phyloP scores from a whole-genome alignment of 2,113 vertebrate species.

The Panthera leo region DNA sequence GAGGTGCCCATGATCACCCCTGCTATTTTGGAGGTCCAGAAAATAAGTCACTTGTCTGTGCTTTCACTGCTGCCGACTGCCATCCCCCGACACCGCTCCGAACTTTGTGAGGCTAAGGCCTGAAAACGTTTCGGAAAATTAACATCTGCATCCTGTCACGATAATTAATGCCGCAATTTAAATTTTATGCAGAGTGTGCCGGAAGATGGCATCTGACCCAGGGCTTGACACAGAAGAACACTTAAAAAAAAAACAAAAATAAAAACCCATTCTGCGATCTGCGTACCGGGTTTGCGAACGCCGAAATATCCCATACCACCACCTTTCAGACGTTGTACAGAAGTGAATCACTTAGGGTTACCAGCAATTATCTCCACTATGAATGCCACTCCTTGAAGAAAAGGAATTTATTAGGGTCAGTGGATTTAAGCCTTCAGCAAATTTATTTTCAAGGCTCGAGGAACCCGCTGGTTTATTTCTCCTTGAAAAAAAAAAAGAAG shows the following conservation, averaged over 20 bases:
- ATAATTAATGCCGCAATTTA: neutral
- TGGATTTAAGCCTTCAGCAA: slow-evolving; percentile 3
- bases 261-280: neutral
- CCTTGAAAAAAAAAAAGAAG: neutral
- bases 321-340: neutral
- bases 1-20: neutral
- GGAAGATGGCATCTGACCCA: neutral
- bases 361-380: slow-evolving; percentile 27
- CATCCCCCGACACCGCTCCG: neutral
- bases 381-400: slow-evolving; percentile 15
- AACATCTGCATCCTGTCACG: neutral
- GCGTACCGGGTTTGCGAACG: neutral
- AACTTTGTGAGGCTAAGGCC: neutral
- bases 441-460: slow-evolving; percentile 40
- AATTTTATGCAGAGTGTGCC: neutral
- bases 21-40: neutral
- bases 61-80: neutral
- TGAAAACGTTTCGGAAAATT: neutral
- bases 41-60: neutral
- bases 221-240: neutral
- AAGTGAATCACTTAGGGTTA: slow-evolving; percentile 22
- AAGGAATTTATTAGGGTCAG: slow-evolving; percentile 41
- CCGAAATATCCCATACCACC: neutral
- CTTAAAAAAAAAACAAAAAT: neutral
- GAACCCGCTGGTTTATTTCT: slow-evolving; percentile 27